Percentiles rank a stretch among this genome's conserved stretches.
These are phyloP conservation scores for Diplosoma virens DNA, from an alignment of 23 tunicate species.

Conservation along the genomic window DNA sequence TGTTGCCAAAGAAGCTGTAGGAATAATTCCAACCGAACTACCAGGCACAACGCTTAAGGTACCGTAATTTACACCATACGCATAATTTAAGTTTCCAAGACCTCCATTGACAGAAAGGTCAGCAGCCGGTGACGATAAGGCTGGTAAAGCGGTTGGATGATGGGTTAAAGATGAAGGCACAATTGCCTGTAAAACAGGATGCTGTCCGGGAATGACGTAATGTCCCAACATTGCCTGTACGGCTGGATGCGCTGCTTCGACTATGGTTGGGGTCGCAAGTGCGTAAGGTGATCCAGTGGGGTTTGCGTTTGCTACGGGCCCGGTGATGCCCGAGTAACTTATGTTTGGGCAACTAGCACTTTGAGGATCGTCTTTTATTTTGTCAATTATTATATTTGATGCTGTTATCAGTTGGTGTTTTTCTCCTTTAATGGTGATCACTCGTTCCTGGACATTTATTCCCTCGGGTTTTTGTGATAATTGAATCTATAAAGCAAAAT, in stretches of 20 bases:
- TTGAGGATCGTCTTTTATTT: conserved; percentile 97
- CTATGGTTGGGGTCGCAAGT: conserved; percentile 53
- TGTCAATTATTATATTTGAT: conserved; percentile 80
- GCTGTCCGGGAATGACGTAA: conserved; percentile 58
- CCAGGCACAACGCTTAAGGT: conserved; percentile 44
- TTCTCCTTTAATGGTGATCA: conserved; percentile 93
- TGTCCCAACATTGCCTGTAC: conserved; percentile 74
- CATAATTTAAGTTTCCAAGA: conserved; percentile 34
- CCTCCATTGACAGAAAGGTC: conserved; percentile 49
- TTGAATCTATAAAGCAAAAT: conserved; percentile 76
- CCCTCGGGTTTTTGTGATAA: conserved; percentile 95
- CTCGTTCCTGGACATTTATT: conserved; percentile 78
- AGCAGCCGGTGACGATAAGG: conserved; percentile 29
- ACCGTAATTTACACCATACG: conserved; percentile 48
- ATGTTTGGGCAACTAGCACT: conserved; percentile 92
- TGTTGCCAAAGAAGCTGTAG: conserved; percentile 49
- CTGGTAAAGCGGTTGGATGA: conserved; percentile 14
- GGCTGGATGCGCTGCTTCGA: conserved; percentile 66
- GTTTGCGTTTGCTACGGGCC: conserved; percentile 94
- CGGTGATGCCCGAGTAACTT: conserved; percentile 81
- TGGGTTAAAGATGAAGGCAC: conserved; percentile 36
- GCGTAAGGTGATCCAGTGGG: conserved; percentile 99
- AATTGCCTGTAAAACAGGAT: conserved; percentile 43
- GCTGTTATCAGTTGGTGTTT: conserved; percentile 82
- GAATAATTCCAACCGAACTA: conserved; percentile 54